Conservation (phyloP, 2,888 invertebrate genomes). For the Cantharis flavilabris region DNA sequence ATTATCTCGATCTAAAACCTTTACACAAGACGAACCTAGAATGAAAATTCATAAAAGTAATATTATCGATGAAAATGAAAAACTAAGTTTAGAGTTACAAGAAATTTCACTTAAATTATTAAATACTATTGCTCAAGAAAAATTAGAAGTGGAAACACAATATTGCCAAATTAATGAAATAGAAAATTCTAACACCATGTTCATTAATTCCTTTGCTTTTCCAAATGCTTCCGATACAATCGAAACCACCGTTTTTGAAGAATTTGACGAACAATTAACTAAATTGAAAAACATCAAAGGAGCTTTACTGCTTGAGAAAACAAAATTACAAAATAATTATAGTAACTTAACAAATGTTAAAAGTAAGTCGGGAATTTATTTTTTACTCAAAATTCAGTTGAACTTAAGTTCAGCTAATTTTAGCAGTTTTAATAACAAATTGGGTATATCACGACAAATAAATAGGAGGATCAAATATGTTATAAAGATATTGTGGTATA, state of each 20-base stretch:
- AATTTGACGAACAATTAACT: constrained; percentile 66
- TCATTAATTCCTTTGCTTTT: constrained; percentile 67
- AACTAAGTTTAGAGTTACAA: constrained; percentile 71
- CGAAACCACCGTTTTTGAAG: constrained; percentile 64
- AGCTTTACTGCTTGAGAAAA: constrained; percentile 65
- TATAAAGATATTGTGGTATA: too few relatives aligned
- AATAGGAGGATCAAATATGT: too few relatives aligned
- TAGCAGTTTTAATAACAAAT: too few relatives aligned
- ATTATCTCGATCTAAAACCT: constrained; percentile 65
- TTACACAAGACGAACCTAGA: constrained; percentile 69
- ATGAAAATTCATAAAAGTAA: constrained; percentile 59
- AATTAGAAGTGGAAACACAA: constrained; percentile 69
- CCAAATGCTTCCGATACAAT: constrained; percentile 60
- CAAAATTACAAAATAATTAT: constrained; percentile 60
- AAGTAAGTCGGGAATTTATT: constrained; percentile 42
- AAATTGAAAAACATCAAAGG: constrained; percentile 66
- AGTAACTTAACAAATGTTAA: constrained; percentile 55
- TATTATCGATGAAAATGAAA: constrained; percentile 52
- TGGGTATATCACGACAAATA: too few relatives aligned
- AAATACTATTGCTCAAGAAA: constrained; percentile 71
- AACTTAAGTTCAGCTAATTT: too few relatives aligned
- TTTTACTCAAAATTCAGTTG: too few relatives aligned
- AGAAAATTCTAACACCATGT: constrained; percentile 61
- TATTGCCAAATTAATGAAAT: constrained; percentile 70
- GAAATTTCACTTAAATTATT: constrained; percentile 76